phyloP scores from a whole-genome alignment of 2,797 vertebrate genomes.

The Tolypeutes matacus region DNA sequence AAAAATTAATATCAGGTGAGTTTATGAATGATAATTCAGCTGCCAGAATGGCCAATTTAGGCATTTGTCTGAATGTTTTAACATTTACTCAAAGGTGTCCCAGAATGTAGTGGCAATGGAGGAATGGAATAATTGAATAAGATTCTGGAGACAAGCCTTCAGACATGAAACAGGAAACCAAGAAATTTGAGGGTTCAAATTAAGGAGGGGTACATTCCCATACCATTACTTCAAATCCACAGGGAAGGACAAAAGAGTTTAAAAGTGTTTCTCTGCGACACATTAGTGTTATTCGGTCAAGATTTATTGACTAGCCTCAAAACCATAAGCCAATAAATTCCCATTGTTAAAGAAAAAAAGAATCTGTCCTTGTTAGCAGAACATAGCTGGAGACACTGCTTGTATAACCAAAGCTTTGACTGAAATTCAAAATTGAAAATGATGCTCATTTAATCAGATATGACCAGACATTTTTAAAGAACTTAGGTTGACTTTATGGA shows the following conservation, averaged over 20 bases:
- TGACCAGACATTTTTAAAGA: no score
- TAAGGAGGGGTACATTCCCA: not conserved
- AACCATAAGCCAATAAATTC: no score
- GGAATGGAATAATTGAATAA: not conserved
- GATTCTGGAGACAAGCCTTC: not conserved
- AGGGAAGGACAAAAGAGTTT: not conserved
- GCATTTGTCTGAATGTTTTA: slow-evolving; percentile 50
- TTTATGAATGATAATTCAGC: slow-evolving; percentile 25
- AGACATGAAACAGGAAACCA: not conserved
- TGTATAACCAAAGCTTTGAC: no score
- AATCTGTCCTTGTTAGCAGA: no score
- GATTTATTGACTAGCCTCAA: not conserved
- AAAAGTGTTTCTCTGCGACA: slow-evolving; percentile 1
- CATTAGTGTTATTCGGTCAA: not conserved
- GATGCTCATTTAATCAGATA: no score
- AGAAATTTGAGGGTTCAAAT: not conserved
- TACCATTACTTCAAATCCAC: not conserved
- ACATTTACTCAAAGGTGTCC: slow-evolving; percentile 50
- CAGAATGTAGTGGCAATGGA: slow-evolving; percentile 19
- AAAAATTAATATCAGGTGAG: slow-evolving; percentile 11
- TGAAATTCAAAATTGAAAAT: no score
- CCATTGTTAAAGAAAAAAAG: no score
- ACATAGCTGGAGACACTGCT: no score
- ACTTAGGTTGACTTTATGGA: no score
- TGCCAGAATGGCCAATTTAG: slow-evolving; percentile 36